Evolutionary conservation across 2,113 vertebrate species (phyloP), one percentile per base, ranked within the genome.

Genomic region (Gnathonemus longibarbis): DNA sequence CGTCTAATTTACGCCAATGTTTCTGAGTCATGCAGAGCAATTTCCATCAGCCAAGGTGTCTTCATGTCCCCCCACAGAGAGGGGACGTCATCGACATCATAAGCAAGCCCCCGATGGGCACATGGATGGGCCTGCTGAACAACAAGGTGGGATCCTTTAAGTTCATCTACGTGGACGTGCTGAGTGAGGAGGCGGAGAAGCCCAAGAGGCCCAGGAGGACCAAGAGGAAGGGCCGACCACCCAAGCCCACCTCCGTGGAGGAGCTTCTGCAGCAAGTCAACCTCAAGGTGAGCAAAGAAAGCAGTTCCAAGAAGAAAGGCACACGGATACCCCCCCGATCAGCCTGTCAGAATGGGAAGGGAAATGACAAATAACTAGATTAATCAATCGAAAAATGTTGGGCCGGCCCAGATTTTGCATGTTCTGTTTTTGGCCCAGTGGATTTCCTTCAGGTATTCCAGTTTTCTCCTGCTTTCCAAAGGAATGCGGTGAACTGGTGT

Each of bases 71-170:
- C 5, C 91, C 58, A 8, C 95, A 99, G 98, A 98, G 96, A 88
- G 98, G 98, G 35, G 98, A 99, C n/a, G 93, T 98, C 91, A 99
- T 99, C 11, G 98, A 99, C 49, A 97, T 99, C 91, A 99, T 99
- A 93, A 99, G 98, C 93, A 99, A 99, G 88, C 98, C 98, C 0
- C 98, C 98, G 7, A 99, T 99, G 97, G 98, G 98, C 2, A 99
- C 98, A 3, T 99, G 98, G 98, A 99, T 99, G 98, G 98, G 98
- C 24, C 96, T 99, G 91, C 88, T 99, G 91, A 98, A 97, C 92
- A 98, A 98, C 87, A 99, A 99, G 92, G 98, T 99, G 1, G 98
- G 98, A 90, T 99, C 98, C 1, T 99, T 99, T 95, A 99, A 99
- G 92, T 99, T 99, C 94, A 98, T 99, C 92, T 99, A 99, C 3